Conservation (phyloP, 2,113 vertebrate species). For the Lamprologus tigripictilis region DNA sequence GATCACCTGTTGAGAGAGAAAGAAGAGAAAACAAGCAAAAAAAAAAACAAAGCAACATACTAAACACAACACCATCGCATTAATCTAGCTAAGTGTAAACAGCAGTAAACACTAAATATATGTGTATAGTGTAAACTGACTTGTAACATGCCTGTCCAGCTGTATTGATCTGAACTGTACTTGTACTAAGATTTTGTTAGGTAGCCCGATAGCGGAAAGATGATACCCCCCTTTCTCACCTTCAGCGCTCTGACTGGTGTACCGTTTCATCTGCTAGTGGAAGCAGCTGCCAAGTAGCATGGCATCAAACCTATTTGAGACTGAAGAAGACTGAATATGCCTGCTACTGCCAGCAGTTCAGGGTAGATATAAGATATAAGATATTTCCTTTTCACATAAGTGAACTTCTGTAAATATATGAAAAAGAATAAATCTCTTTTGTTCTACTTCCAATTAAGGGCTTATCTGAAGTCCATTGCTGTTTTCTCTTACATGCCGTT, state of each 20-base stretch:
- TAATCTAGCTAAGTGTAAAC: too few species aligned
- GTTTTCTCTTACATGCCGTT: neutral
- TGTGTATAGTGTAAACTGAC: neutral
- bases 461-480: neutral
- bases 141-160: neutral
- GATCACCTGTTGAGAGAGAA: too few species aligned
- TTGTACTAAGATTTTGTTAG: neutral
- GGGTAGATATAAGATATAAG: neutral
- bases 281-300: neutral
- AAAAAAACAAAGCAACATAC: too few species aligned
- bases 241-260: neutral
- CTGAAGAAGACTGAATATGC: neutral
- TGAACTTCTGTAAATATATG: neutral
- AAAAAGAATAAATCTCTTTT: neutral
- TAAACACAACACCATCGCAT: too few species aligned
- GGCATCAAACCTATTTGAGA: neutral
- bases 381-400: neutral
- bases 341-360: neutral
- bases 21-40: too few species aligned
- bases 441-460: neutral
- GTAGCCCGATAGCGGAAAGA: neutral
- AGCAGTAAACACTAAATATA: too few species aligned
- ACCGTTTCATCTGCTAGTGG: neutral
- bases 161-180: neutral
- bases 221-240: neutral